Conservation (phyloP, 2,113 vertebrate genomes). For the Calypte anna region DNA sequence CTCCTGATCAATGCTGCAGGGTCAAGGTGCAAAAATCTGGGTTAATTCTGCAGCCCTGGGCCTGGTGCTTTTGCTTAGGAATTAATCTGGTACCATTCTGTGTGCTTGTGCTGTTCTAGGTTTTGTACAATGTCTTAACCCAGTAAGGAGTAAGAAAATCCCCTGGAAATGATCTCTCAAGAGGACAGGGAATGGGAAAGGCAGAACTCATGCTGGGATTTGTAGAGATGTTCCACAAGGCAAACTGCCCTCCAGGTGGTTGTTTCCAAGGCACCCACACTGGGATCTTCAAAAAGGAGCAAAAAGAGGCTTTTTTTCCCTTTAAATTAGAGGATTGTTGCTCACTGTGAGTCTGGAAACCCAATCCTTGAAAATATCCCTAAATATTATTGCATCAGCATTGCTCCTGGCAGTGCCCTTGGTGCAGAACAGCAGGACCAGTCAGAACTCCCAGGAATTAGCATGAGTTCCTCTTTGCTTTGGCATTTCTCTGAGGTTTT, state of each 20-base stretch:
- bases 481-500: not conserved
- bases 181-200: not conserved
- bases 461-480: not conserved
- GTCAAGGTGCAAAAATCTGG: not conserved
- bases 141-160: not conserved
- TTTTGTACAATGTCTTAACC: not conserved
- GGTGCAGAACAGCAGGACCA: not conserved
- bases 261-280: not conserved
- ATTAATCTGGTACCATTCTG: not conserved
- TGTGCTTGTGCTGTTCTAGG: rapidly evolving
- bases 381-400: not conserved
- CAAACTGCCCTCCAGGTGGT: not conserved
- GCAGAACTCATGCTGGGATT: rapidly evolving
- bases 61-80: not conserved
- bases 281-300: not conserved
- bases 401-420: not conserved
- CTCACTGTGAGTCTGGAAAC: not conserved
- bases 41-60: not conserved
- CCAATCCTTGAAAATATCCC: not conserved
- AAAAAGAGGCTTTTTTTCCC: not conserved
- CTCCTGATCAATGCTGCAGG: not conserved
- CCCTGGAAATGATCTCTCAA: not conserved
- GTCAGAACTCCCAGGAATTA: not conserved
- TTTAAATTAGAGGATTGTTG: not conserved
- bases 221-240: not conserved